Evolutionary conservation across 1,140 invertebrate species (phyloP).

Genomic region (Drosophila grimshawi): DNA sequence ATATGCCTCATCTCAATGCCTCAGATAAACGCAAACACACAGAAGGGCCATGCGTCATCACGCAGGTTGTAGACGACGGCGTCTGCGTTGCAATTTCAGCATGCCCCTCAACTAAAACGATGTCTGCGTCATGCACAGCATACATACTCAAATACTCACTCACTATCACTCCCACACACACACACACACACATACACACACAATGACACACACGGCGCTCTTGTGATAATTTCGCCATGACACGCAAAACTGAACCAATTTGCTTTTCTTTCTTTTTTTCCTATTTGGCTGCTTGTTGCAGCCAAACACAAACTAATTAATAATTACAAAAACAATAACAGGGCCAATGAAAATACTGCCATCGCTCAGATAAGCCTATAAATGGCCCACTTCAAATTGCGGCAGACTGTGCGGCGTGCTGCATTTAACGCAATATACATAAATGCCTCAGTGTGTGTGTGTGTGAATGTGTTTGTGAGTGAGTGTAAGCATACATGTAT

Average conservation of each 20-base stretch:
- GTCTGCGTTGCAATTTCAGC: slow-evolving; percentile 74
- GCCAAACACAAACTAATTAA: slow-evolving; percentile 80
- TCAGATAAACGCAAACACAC: slow-evolving; percentile 23
- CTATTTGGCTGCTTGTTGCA: slow-evolving; percentile 42
- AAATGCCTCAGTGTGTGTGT: background rate
- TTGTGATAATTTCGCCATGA: slow-evolving; percentile 75
- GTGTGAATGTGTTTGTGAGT: slow-evolving; percentile 4
- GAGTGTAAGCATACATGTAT: slow-evolving; percentile 3
- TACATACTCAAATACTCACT: slow-evolving; percentile 6
- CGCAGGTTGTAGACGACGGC: slow-evolving; percentile 46
- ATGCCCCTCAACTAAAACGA: slow-evolving; percentile 32
- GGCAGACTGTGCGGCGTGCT: slow-evolving; percentile 72
- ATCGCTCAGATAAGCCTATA: slow-evolving; percentile 70
- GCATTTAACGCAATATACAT: slow-evolving; percentile 17
- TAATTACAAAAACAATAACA: slow-evolving; percentile 72
- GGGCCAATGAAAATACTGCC: slow-evolving; percentile 67
- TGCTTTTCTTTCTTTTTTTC: slow-evolving; percentile 35
- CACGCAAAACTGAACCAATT: slow-evolving; percentile 64
- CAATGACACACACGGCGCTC: background rate
- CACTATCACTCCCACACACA: slow-evolving; percentile 16
- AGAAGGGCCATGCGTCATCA: slow-evolving; percentile 70
- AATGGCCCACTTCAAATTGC: slow-evolving; percentile 51
- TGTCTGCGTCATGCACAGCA: slow-evolving; percentile 59
- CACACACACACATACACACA: slow-evolving; percentile 13
- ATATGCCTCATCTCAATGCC: slow-evolving; percentile 59